A percentile compares a stretch with the other conserved stretches of the same genome.
phyloP scores from a whole-genome alignment of 2,113 vertebrate species.

The Xyrauchen texanus region DNA sequence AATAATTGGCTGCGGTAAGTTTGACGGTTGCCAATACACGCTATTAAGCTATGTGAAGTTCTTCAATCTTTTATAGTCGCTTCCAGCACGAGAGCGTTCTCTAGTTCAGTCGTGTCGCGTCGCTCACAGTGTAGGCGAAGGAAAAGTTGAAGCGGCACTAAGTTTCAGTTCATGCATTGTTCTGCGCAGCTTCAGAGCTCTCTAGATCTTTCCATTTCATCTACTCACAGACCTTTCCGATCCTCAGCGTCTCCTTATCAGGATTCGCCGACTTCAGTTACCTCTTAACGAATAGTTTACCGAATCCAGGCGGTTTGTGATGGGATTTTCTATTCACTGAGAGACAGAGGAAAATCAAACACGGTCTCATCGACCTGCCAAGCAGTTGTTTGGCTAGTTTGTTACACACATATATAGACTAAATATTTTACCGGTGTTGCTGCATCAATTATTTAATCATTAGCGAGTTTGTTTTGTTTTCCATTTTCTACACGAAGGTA shows the following conservation, averaged over 20 bases:
- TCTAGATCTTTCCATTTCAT: slow-evolving; percentile 27
- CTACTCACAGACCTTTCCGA: slow-evolving; percentile 29
- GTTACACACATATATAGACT: too few relatives aligned
- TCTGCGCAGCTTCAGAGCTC: slow-evolving; percentile 29
- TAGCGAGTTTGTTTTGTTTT: slow-evolving; percentile 16
- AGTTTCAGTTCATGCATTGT: slow-evolving; percentile 23
- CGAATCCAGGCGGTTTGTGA: slow-evolving; percentile 2
- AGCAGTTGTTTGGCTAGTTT: slow-evolving; percentile 23
- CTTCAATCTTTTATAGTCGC: too few relatives aligned
- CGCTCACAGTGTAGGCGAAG: slow-evolving; percentile 7
- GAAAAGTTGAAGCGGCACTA: slow-evolving; percentile 28
- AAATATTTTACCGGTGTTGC: too few relatives aligned
- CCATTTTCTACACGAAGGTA: not conserved
- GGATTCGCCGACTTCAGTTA: not conserved
- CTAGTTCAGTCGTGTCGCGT: not conserved
- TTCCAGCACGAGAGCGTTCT: too few relatives aligned
- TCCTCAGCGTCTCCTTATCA: slow-evolving; percentile 63
- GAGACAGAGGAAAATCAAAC: not conserved
- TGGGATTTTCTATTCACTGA: not conserved
- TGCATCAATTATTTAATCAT: slow-evolving; percentile 22
- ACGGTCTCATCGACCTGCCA: not conserved
- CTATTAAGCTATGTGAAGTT: too few relatives aligned
- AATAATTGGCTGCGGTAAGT: too few relatives aligned
- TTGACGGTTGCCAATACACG: too few relatives aligned
- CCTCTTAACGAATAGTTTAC: not conserved